Percentiles rank a stretch among this genome's conserved stretches.
These are phyloP conservation scores for Lethenteron camtschaticum DNA, from an alignment of 2,113 vertebrate genomes.

Conservation along the genomic window DNA sequence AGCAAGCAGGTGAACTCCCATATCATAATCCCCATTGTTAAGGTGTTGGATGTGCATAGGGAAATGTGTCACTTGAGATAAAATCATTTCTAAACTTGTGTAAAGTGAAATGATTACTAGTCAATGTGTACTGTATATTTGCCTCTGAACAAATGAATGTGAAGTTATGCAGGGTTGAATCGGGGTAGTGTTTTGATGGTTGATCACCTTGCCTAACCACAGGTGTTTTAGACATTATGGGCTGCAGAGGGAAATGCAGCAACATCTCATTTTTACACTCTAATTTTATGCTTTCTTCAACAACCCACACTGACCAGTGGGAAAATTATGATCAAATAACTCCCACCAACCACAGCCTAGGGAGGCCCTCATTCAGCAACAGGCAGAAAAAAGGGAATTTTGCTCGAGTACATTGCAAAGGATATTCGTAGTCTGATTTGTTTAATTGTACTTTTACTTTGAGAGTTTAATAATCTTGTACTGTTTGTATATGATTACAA, in stretches of 20 bases:
- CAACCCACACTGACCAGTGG: no score
- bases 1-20: constrained; percentile 9
- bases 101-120: neutral
- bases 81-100: neutral
- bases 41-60: neutral
- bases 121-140: neutral
- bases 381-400: no score
- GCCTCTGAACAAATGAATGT: neutral
- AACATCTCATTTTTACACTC: no score
- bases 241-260: no score
- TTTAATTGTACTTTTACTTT: neutral
- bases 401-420: neutral
- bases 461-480: constrained; percentile 3
- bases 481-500: neutral
- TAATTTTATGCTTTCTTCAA: no score
- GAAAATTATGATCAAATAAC: no score
- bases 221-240: no score
- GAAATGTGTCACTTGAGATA: neutral
- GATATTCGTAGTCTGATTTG: neutral
- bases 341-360: no score
- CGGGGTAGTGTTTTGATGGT: no score
- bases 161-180: neutral
- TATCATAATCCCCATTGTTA: neutral
- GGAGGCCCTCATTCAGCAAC: no score
- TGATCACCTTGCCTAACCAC: no score